phyloP scores from a whole-genome alignment of 2,113 vertebrate species.

The Prolemur simus region DNA sequence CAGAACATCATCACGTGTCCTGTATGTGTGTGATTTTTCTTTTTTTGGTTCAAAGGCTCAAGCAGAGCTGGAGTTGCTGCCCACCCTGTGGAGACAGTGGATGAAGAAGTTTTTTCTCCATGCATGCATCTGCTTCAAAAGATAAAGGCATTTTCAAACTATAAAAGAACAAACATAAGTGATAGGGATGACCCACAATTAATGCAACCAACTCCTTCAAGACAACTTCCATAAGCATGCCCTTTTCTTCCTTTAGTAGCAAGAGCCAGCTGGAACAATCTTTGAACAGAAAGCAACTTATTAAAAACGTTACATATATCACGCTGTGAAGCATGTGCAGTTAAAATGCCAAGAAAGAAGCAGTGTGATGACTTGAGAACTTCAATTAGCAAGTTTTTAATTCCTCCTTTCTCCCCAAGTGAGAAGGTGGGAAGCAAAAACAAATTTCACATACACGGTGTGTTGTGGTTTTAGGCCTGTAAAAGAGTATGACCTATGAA shows the following conservation, averaged over 20 bases:
- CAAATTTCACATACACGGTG: background rate
- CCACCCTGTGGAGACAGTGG: background rate
- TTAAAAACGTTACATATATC: background rate
- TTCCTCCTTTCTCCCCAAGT: background rate
- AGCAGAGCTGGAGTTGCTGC: background rate
- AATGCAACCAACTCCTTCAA: background rate
- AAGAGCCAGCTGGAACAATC: background rate
- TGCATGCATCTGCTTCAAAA: background rate
- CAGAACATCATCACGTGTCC: background rate
- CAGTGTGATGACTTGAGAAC: conserved; percentile 10
- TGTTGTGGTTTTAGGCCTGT: background rate
- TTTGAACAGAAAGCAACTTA: background rate
- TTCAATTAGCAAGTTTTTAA: conserved; percentile 49
- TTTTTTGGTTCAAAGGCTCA: background rate
- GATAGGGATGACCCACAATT: background rate
- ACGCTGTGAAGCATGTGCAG: background rate
- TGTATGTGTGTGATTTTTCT: background rate
- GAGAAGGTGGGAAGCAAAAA: background rate
- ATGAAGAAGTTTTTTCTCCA: background rate
- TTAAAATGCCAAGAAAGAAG: background rate
- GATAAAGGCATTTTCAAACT: background rate
- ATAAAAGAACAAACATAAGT: background rate
- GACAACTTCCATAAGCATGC: background rate
- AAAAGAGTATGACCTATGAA: background rate
- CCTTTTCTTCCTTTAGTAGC: background rate